phyloP scores from a whole-genome alignment of 1,140 invertebrate species.

The Meloidogyne exigua region DNA sequence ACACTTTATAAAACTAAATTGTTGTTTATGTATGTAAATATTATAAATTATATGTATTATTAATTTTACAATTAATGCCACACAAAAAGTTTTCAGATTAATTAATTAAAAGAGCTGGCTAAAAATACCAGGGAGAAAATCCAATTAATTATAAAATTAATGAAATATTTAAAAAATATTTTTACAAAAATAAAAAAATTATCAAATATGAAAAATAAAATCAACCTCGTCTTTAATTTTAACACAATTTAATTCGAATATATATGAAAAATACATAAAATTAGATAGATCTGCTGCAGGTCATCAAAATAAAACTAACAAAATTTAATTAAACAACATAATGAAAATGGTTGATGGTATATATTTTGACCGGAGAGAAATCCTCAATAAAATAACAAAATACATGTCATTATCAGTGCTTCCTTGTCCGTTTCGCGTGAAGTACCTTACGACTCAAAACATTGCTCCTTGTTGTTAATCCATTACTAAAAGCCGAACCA shows the following conservation, averaged over 20 bases:
- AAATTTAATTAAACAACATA: not conserved
- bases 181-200: not conserved
- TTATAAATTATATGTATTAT: too few species aligned
- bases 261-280: slow-evolving; percentile 2
- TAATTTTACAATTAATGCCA: too few species aligned
- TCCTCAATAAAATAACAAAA: too few species aligned
- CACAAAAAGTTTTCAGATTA: too few species aligned
- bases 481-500: not conserved
- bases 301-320: not conserved
- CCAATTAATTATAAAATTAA: not conserved
- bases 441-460: not conserved
- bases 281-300: not conserved
- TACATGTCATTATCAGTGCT: not conserved
- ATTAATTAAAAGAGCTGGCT: too few species aligned
- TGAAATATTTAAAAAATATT: not conserved
- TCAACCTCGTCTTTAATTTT: not conserved
- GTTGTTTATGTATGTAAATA: too few species aligned
- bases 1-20: too few species aligned
- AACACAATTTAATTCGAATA: slow-evolving; percentile 1
- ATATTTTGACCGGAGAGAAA: not conserved
- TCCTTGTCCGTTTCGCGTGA: not conserved
- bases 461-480: not conserved
- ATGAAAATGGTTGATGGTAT: not conserved
- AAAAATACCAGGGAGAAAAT: not conserved
- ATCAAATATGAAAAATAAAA: not conserved